Percentiles rank a stretch among this genome's conserved stretches.
phyloP scores from a whole-genome alignment of 2,797 vertebrate genomes.

The Halcyon leucocephala region DNA sequence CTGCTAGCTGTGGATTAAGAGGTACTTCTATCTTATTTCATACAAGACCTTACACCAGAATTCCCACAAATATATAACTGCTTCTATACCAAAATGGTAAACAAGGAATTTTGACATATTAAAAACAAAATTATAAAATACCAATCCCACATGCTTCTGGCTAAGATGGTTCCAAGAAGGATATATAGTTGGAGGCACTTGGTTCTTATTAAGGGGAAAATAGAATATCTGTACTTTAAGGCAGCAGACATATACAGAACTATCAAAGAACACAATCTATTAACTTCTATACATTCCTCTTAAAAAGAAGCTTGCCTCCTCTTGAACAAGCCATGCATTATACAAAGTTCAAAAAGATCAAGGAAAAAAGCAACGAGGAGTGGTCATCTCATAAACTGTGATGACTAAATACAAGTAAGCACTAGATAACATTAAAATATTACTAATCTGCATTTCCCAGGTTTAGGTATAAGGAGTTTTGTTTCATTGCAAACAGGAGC shows the following conservation, averaged over 20 bases:
- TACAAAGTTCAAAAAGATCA: not conserved
- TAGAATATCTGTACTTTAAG: not conserved
- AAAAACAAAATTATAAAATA: not conserved
- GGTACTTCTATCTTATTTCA: not conserved
- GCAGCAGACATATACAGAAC: not conserved
- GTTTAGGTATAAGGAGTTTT: not conserved
- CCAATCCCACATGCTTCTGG: not conserved
- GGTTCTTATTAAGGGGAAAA: not conserved
- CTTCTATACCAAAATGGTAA: not conserved
- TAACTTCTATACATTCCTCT: not conserved
- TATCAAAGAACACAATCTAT: not conserved
- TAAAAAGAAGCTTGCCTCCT: not conserved
- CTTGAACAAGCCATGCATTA: not conserved
- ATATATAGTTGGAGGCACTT: not conserved
- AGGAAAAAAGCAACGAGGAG: not conserved
- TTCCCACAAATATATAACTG: not conserved
- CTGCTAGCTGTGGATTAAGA: not conserved
- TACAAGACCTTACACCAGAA: not conserved
- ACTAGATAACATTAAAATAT: not conserved
- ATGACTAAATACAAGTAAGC: constrained; percentile 27
- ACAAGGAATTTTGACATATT: not conserved
- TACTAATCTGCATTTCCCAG: constrained; percentile 4
- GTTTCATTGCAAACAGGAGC: not conserved
- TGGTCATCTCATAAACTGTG: not conserved
- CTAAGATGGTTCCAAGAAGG: not conserved